Base-by-base conservation (phyloP, 2,113 vertebrate species). In the Epinephelus cyanopodus region DNA sequence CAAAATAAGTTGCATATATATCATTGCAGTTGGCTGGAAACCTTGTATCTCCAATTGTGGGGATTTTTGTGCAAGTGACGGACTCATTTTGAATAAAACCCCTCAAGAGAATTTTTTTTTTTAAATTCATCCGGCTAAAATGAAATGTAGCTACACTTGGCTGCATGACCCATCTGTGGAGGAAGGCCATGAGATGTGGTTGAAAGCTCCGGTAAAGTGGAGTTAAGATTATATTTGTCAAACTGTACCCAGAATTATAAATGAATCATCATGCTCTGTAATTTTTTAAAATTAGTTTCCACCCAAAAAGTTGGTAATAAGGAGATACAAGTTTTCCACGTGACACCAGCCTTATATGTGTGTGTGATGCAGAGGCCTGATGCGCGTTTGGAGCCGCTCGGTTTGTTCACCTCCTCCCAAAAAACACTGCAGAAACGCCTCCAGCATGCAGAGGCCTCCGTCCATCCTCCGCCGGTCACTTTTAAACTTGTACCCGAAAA, bases 271-370 rank as follows among this genome's bases (percentile, higher is more conserved):
- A 9, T 45, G 42, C 42, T 45, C 42, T 10, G 11, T 37, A 6
- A 8, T 37, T 37, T 37, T 37, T 3, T 45, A 10, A 45, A 45
- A 45, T 11, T 11, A 45, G 11, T 11, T 11, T 45, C 42, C 42
- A 11, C 42, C 15, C 5, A 17, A 18, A 50, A 18, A 50, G 17
- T 17, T 50, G 5, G 15, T 50, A 5, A 62, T 45, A 70, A 54
- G 45, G 75, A 80, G 83, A 81, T 61, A 54, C 53, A 54, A 18
- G 78, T 6, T 72, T 61, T 61, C 21, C 64, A 53, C 12, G 23
- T 37, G 52, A 74, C 61, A 57, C 0, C 29, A 52, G 56, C n/a
- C 29, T 33, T 69, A 37, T n/a, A 6, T 50, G 25, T 27, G n/a
- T 50, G 17, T 65, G n/a, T 23, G 10, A 11, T 17, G 74, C 53